Evolutionary conservation across 2,797 vertebrate species (phyloP).

Genomic region (Trachurus trachurus): DNA sequence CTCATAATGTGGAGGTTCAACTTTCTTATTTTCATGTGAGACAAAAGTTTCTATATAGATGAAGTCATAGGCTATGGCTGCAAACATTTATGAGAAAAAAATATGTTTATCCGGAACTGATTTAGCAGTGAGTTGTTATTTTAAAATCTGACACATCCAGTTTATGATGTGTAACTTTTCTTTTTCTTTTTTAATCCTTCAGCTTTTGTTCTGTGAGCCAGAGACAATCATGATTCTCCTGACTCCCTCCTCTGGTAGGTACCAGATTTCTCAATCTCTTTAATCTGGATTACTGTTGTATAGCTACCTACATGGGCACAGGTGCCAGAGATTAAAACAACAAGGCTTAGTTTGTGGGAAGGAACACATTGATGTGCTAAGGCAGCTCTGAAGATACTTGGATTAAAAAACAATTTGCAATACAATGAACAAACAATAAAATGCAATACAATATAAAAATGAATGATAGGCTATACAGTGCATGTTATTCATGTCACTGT

Average conservation of each 20-base stretch:
- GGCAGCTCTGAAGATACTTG: background rate
- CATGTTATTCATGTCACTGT: background rate
- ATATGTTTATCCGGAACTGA: too few relatives aligned
- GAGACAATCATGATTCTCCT: slow-evolving; percentile 85
- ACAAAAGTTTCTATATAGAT: background rate
- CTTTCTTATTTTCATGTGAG: background rate
- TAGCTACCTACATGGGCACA: background rate
- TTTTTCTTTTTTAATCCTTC: slow-evolving; percentile 26
- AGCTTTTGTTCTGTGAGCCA: slow-evolving; percentile 71
- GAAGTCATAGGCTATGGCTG: too few relatives aligned
- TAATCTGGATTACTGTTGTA: slow-evolving; percentile 28
- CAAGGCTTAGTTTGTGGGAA: background rate
- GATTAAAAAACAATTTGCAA: too few relatives aligned
- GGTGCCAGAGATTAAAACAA: slow-evolving; percentile 5
- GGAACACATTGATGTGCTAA: background rate
- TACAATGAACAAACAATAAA: background rate
- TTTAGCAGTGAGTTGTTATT: background rate
- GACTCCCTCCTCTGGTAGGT: slow-evolving; percentile 84
- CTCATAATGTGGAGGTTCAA: too few relatives aligned
- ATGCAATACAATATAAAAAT: background rate
- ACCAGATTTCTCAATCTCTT: slow-evolving; percentile 26
- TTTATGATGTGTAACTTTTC: background rate
- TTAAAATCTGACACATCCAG: background rate
- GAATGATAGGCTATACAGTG: background rate
- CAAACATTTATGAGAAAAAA: too few relatives aligned